Percentiles rank a stretch among this genome's conserved stretches.
Conservation (phyloP, 2,888 invertebrate species). For the Aleiodes testaceus region DNA sequence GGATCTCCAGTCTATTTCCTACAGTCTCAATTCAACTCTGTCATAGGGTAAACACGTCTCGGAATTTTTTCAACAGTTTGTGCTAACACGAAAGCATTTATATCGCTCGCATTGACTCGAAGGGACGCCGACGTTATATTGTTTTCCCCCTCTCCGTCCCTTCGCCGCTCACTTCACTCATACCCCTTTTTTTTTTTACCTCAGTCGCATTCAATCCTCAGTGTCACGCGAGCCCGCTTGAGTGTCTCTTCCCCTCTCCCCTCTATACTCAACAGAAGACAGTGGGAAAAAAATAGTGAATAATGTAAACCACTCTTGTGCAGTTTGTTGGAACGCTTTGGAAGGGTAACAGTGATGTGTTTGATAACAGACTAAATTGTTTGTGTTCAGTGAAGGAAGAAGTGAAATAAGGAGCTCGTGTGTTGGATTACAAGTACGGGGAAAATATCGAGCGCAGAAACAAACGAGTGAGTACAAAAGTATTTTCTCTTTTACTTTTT, state of each 20-base stretch:
- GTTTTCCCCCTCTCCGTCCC: neutral
- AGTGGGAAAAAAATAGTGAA: neutral
- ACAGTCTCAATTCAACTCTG: neutral
- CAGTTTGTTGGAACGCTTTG: neutral
- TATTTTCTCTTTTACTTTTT: neutral
- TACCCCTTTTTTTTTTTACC: neutral
- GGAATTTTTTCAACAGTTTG: neutral
- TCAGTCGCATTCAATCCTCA: slow-evolving; percentile 2
- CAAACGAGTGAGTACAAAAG: slow-evolving; percentile 23
- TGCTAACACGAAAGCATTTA: slow-evolving; percentile 9
- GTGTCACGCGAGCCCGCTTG: slow-evolving; percentile 25
- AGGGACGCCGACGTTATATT: slow-evolving; percentile 25
- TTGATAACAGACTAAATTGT: neutral
- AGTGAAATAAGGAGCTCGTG: neutral
- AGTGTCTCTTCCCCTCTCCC: neutral
- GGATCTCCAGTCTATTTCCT: neutral
- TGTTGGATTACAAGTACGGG: slow-evolving; percentile 1
- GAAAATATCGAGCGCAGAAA: neutral
- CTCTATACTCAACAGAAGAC: neutral
- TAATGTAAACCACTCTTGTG: neutral
- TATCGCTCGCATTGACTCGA: slow-evolving; percentile 10
- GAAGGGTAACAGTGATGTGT: neutral
- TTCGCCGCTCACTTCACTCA: neutral
- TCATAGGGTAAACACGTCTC: neutral
- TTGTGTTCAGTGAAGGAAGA: slow-evolving; percentile 7